phyloP scores from a whole-genome alignment of 2,113 vertebrate genomes.

The Neodon shergylaensis region DNA sequence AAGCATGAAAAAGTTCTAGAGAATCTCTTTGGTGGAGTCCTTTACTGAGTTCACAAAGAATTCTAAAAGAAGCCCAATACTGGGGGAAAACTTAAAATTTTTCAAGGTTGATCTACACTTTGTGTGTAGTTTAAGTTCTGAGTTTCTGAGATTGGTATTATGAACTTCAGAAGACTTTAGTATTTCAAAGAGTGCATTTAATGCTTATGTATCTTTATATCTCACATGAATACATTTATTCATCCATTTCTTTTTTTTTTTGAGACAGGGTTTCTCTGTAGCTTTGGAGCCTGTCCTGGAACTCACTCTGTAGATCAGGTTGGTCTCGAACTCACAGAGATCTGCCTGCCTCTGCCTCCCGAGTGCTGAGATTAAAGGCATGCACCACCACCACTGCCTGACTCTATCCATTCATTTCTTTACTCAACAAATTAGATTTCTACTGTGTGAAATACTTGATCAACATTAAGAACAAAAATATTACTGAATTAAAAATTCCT shows the following conservation, averaged over 20 bases:
- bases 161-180: conserved; percentile 17
- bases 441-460: neutral
- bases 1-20: neutral
- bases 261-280: no score
- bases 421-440: conserved; percentile 8
- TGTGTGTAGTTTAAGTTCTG: conserved; percentile 28
- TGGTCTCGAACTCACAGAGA: no score
- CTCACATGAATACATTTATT: neutral
- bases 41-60: neutral
- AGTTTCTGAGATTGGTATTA: conserved; percentile 44
- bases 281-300: no score
- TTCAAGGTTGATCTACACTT: neutral
- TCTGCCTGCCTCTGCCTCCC: no score
- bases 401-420: neutral
- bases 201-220: conserved; percentile 33
- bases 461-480: neutral
- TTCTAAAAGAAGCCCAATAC: conserved; percentile 8
- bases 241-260: neutral
- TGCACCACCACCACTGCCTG: no score
- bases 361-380: no score
- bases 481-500: conserved; percentile 25
- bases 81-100: neutral
- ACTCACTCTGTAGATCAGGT: no score
- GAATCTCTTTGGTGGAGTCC: neutral
- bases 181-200: conserved; percentile 36